Base-by-base conservation (phyloP, 2,888 invertebrate genomes). In the Teleogryllus oceanicus region DNA sequence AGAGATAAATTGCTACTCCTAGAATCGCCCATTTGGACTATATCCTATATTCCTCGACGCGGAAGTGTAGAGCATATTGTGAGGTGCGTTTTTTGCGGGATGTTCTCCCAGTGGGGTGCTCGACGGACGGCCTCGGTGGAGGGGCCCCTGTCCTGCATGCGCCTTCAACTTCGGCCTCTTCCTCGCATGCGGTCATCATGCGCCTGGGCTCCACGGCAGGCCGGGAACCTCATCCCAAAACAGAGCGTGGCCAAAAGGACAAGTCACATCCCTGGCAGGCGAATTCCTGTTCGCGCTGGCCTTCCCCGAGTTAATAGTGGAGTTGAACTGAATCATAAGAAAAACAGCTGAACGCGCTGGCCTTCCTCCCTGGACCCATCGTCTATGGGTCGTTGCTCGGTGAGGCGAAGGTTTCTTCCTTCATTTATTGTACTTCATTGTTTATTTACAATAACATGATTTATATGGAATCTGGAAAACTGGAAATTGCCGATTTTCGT, bases 291-390 rank as follows among this genome's bases (percentile, higher is more conserved):
- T n/a, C 50, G 84, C 86, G 8, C 83, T 86, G 37, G 86, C 86
- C 2, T 82, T 86, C 12, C 83, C 84, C 1, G 85, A 85, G 76
- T 82, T 85, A 1, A 80, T 85, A 50, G 79, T 85, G n/a, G n/a
- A n/a, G n/a, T n/a, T n/a, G n/a, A n/a, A n/a, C n/a, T n/a, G n/a
- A n/a, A n/a, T n/a, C n/a, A n/a, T n/a, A n/a, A n/a, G n/a, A n/a
- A n/a, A n/a, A n/a, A n/a, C n/a, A n/a, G n/a, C 49, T 83, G 84
- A n/a, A n/a, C 74, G 75, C 84, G 4, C 82, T 86, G 50, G 84
- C 85, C 16, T 87, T 87, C 83, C 85, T 88, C 13, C 88, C 89
- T 4, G 87, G 87, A n/a, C 88, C 88, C 0, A 85, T 89, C 16
- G 81, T 88, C 5, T 87, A 87, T 82, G 89, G 89, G 4, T 84